These are phyloP conservation scores for Xenentodon cancila DNA, from an alignment of 2,797 vertebrate species.

Conservation along the genomic window DNA sequence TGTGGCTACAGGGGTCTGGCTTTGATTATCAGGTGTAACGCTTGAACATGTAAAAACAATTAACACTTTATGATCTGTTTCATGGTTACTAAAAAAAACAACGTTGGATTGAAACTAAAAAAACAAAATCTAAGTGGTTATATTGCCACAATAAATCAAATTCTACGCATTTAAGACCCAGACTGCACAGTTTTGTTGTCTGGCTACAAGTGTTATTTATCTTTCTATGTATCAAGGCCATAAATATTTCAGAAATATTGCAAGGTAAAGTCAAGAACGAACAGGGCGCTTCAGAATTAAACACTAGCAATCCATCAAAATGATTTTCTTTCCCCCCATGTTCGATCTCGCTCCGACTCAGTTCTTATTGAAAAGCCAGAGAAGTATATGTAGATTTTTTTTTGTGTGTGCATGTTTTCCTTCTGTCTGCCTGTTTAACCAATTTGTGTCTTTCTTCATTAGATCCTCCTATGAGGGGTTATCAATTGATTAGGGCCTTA, in stretches of 20 bases:
- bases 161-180: conserved; percentile 1
- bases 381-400: not conserved
- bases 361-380: too few relatives aligned
- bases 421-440: not conserved
- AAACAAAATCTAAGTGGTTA: not conserved
- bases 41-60: too few relatives aligned
- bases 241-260: conserved; percentile 30
- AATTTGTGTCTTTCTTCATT: not conserved
- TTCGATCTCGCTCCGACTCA: conserved; percentile 1
- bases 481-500: conserved; percentile 13
- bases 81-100: too few relatives aligned
- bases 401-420: not conserved
- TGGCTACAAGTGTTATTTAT: conserved; percentile 18
- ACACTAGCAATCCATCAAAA: conserved; percentile 43
- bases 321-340: not conserved
- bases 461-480: conserved; percentile 5
- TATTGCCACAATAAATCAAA: not conserved
- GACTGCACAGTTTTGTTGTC: not conserved
- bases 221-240: conserved; percentile 19
- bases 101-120: not conserved
- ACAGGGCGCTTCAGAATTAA: conserved; percentile 34
- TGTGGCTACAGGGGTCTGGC: too few relatives aligned
- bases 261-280: conserved; percentile 27
- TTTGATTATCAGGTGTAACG: too few relatives aligned
- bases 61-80: too few relatives aligned